Base-by-base conservation (phyloP, 2,797 vertebrate genomes). In the Lagocephalus sceleratus region DNA sequence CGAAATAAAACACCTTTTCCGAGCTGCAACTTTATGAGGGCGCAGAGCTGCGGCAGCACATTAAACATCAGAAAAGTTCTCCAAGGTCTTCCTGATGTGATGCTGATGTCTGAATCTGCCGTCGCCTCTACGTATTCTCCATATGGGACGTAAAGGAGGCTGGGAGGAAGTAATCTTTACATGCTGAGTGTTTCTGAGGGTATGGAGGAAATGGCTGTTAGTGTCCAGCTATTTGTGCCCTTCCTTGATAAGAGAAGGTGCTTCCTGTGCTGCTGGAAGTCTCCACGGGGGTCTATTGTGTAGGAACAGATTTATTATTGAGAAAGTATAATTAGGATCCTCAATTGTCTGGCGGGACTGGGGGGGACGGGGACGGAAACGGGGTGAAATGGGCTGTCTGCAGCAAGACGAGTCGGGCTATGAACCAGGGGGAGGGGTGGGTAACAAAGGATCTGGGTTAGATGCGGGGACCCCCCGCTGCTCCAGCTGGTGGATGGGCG, bases 211-310 rank as follows among this genome's bases (percentile, higher is more conserved):
- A 69, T 43, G 0, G 32, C 29, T 47, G 47, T 20, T 49, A 19
- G 66, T 47, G 68, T 87, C 81, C 75, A 69, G 71, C 63, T 66
- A 53, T 81, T 87, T 83, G 73, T 88, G 88, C 60, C 75, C 45
- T 21, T 60, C 62, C 58, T 51, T 73, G 90, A 91, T 90, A 91
- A 91, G 87, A 64, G 47, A 84, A 86, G 85, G 82, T 71, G 83
- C 87, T 91, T 91, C 91, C 90, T 89, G 69, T 51, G 20, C 25
- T 66, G 63, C 60, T 50, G 58, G 51, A 57, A 0, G 26, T 47
- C 75, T 80, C 66, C 78, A 66, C 42, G 9, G 70, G 32, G 66
- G 55, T 42, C 79, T 77, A 90, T 91, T 91, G 90, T 91, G 58
- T 79, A 51, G 48, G 67, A 52, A 35, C 60, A 58, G 66, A 76